Base-by-base conservation (phyloP, 2,113 vertebrate genomes). In the Chamaetylas fuelleborni region DNA sequence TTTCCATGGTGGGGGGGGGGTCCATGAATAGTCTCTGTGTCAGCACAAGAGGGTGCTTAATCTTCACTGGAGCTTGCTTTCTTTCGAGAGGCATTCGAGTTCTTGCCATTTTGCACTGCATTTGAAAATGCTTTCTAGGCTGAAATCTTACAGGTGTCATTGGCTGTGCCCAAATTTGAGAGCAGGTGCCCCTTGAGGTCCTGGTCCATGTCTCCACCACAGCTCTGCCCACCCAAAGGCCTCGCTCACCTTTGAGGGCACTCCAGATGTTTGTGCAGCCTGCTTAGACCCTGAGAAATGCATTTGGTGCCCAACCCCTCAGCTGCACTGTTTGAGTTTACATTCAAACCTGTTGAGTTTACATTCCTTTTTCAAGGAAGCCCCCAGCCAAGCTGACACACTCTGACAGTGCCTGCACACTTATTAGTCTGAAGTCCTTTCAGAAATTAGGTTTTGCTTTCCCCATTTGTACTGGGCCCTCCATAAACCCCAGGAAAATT, bases 321-420 rank as follows among this genome's bases (percentile, higher is more conserved):
- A 19, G 19, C 48, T 33, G n/a, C 43, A 17, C 14, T 53, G 11
- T 45, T 6, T 40, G 48, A 69, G 56, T 43, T 91, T 34, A 2
- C 31, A 6, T 43, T 71, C 38, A 86, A 89, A 65, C 26, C 31
- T 57, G 11, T 6, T 43, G 48, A 69, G 56, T 43, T 88, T 34
- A 2, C 26, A 5, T 34, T 71, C 38, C 24, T 56, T 50, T 62
- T 51, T 31, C 40, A 45, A 62, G 54, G 60, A 50, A 26, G 8
- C 8, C 24, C 45, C 29, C 20, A 76, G 40, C 33, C 2, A 3
- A 54, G 45, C 38, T 43, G 20, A 2, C 26, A 8, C 0, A 0
- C 53, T 64, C 53, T 64, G 43, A 6, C 36, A n/a, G 16, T 26
- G 50, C 22, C 54, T 81, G 51, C 38, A 24, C 11, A 26, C 16